Percentiles rank a stretch among this genome's conserved stretches.
phyloP scores from a whole-genome alignment of 2,797 vertebrate genomes.

The Takifugu rubripes region DNA sequence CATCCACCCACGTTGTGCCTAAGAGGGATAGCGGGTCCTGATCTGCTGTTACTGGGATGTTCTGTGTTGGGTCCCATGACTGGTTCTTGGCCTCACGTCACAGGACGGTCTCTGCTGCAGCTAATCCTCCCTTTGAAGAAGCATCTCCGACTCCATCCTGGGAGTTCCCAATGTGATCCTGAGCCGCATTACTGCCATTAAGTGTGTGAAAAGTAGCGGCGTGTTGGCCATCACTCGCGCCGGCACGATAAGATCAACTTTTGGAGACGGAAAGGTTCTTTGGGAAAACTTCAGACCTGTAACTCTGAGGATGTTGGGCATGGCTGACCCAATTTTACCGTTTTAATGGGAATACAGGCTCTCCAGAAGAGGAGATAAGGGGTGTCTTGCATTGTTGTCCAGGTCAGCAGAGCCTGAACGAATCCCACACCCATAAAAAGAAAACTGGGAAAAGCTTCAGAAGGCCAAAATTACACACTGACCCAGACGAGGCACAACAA shows the following conservation, averaged over 20 bases:
- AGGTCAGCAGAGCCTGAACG: too few relatives aligned
- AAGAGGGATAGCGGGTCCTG: slow-evolving; percentile 8
- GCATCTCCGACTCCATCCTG: slow-evolving; percentile 37
- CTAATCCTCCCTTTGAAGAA: slow-evolving; percentile 61
- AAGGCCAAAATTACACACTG: slow-evolving; percentile 8
- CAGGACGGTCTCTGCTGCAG: slow-evolving; percentile 25
- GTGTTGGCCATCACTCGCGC: neutral
- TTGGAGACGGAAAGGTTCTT: too few relatives aligned
- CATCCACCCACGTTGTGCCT: neutral
- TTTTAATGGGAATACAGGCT: too few relatives aligned
- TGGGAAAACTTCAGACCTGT: too few relatives aligned
- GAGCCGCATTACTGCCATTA: slow-evolving; percentile 35
- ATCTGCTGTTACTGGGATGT: slow-evolving; percentile 15
- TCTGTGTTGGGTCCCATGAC: slow-evolving; percentile 53
- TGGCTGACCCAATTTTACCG: neutral
- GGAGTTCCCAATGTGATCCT: slow-evolving; percentile 10
- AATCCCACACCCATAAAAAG: too few relatives aligned
- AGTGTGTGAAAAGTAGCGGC: slow-evolving; percentile 6
- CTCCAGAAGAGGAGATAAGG: too few relatives aligned
- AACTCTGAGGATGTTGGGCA: too few relatives aligned
- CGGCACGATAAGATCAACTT: too few relatives aligned
- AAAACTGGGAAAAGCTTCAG: too few relatives aligned
- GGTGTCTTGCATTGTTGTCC: too few relatives aligned
- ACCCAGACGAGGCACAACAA: slow-evolving; percentile 51
- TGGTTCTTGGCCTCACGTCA: slow-evolving; percentile 45